Evolutionary conservation across 2,113 vertebrate species (phyloP).

Genomic region (Phyllopteryx taeniolatus): DNA sequence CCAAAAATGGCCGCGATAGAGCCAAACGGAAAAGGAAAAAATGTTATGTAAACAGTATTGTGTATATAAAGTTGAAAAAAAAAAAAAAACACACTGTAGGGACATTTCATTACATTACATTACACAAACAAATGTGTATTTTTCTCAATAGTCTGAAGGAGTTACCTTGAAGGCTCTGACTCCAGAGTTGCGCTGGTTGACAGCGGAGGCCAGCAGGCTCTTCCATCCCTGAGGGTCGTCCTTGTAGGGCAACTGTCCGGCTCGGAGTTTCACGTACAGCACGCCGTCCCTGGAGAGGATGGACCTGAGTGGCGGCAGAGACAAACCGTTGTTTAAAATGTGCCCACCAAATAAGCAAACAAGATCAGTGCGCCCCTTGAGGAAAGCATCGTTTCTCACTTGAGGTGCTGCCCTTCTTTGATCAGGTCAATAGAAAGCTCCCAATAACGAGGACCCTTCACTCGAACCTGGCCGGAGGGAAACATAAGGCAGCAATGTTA

Average conservation of each 20-base stretch:
- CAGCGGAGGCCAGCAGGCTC: constrained; percentile 85
- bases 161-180: constrained; percentile 88
- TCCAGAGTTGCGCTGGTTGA: constrained; percentile 83
- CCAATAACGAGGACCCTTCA: constrained; percentile 98
- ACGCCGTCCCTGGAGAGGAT: constrained; percentile 90
- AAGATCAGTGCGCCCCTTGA: background rate
- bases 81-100: no score
- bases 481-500: background rate
- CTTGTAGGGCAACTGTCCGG: constrained; percentile 95
- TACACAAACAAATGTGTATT: no score
- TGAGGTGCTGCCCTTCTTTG: constrained; percentile 86
- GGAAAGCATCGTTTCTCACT: constrained; percentile 73
- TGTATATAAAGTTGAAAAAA: no score
- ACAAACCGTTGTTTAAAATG: background rate
- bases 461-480: constrained; percentile 79
- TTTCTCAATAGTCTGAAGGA: background rate
- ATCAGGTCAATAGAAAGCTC: constrained; percentile 89
- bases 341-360: background rate
- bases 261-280: constrained; percentile 91
- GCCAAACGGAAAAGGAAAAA: no score
- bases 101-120: no score
- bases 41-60: no score
- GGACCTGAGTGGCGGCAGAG: constrained; percentile 72
- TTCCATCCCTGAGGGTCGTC: constrained; percentile 97
- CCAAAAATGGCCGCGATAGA: no score